phyloP scores from a whole-genome alignment of 2,113 vertebrate species.

The Rhipidura dahli region DNA sequence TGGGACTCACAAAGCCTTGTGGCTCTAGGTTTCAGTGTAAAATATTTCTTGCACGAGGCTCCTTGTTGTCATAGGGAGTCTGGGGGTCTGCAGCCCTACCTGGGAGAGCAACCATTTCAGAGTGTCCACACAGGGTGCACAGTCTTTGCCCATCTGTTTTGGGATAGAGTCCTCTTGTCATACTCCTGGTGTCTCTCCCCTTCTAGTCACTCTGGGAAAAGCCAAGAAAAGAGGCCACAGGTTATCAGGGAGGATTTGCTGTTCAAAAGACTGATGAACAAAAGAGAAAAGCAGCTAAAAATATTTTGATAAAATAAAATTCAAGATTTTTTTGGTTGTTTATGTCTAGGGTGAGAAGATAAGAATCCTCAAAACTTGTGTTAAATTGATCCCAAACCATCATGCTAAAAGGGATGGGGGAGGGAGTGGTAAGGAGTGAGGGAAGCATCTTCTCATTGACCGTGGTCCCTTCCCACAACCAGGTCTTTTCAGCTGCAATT shows the following conservation, averaged over 20 bases:
- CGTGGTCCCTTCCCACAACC: too few species aligned
- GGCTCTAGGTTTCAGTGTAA: background rate
- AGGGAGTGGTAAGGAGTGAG: background rate
- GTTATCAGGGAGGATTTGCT: background rate
- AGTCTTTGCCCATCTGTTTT: background rate
- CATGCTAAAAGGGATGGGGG: background rate
- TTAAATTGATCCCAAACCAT: background rate
- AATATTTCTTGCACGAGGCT: background rate
- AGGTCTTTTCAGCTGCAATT: background rate
- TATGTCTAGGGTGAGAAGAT: background rate
- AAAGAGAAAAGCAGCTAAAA: background rate
- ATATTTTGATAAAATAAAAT: background rate
- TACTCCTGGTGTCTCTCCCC: background rate
- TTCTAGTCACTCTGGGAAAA: background rate
- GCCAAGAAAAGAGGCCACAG: background rate
- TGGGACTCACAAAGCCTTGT: background rate
- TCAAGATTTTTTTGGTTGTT: background rate
- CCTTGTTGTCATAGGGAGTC: background rate
- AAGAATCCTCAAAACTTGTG: background rate
- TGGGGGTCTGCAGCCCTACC: background rate
- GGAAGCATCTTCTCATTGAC: background rate
- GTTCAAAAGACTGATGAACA: background rate
- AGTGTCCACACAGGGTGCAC: fast-evolving
- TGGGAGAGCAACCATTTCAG: background rate
- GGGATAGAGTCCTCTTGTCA: background rate